These are phyloP conservation scores for Beroe ovata DNA, from an alignment of 37 sponge, comb jelly and placozoan genomes.

Conservation along the genomic window DNA sequence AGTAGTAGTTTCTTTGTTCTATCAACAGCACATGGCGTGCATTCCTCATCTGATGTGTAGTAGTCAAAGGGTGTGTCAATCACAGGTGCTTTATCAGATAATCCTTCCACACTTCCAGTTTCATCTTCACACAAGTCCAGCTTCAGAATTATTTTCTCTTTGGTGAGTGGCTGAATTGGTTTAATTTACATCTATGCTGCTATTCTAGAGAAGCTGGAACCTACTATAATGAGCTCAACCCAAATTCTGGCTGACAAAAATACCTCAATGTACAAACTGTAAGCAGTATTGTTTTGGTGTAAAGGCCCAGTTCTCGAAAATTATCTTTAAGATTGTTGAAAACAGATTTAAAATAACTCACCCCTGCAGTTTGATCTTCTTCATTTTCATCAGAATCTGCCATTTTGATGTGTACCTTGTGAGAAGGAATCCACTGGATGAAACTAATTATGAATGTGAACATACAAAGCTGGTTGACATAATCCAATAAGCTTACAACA, in stretches of 20 bases:
- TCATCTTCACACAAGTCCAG: neutral
- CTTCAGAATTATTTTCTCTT: neutral
- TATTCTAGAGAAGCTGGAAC: too few species aligned
- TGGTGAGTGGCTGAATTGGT: neutral
- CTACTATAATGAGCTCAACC: too few species aligned
- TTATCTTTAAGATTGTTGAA: neutral
- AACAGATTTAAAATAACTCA: conserved; percentile 4
- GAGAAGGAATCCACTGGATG: too few species aligned
- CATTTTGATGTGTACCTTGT: too few species aligned
- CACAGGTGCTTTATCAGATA: neutral
- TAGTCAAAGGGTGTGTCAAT: conserved; percentile 56
- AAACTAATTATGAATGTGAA: too few species aligned
- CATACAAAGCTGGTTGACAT: too few species aligned
- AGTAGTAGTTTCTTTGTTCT: neutral
- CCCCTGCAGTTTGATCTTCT: conserved; percentile 22
- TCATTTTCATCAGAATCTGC: conserved; percentile 48
- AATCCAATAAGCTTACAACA: too few species aligned
- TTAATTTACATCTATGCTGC: too few species aligned
- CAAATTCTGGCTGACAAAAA: too few species aligned
- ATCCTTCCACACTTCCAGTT: too few species aligned
- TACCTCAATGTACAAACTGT: too few species aligned
- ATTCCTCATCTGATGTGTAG: conserved; percentile 36
- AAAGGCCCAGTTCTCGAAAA: neutral
- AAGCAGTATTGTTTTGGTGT: neutral
- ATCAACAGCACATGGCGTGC: neutral